Evolutionary conservation across 2,888 invertebrate genomes (phyloP).

Genomic region (Fissipunctia ypsillon): DNA sequence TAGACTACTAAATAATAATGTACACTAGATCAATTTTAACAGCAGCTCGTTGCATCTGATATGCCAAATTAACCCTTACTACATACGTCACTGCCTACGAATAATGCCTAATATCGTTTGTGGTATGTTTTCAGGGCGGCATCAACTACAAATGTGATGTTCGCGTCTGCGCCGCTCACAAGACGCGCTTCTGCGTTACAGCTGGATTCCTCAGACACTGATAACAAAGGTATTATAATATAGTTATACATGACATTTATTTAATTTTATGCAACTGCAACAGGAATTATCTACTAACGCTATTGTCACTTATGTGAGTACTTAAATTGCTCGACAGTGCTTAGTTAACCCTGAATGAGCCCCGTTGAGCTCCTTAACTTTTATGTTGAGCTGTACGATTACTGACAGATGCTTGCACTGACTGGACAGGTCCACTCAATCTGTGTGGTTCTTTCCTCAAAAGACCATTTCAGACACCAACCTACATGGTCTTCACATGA

Average conservation of each 20-base stretch:
- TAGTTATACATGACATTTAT: not conserved
- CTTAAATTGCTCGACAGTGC: not conserved
- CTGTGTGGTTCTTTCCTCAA: too few species aligned
- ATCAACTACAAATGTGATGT: slow-evolving; percentile 97
- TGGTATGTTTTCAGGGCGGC: slow-evolving; percentile 92
- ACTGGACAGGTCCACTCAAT: too few species aligned
- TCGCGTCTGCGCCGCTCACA: slow-evolving; percentile 94
- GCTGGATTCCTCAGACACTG: slow-evolving; percentile 91
- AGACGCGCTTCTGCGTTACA: slow-evolving; percentile 96
- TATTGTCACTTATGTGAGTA: not conserved
- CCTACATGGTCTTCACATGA: too few species aligned
- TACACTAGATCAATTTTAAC: slow-evolving; percentile 21
- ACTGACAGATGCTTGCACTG: too few species aligned
- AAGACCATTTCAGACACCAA: too few species aligned
- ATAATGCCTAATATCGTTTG: slow-evolving; percentile 36
- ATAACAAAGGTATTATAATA: slow-evolving; percentile 92
- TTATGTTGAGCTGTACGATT: too few species aligned
- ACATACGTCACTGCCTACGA: slow-evolving; percentile 7
- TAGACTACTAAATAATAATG: not conserved
- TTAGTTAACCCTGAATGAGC: not conserved
- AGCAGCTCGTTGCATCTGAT: slow-evolving; percentile 45
- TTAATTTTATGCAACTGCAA: not conserved
- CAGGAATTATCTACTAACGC: not conserved
- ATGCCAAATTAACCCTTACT: slow-evolving; percentile 45
- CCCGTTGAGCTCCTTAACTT: too few species aligned